Conservation (phyloP, 2,888 invertebrate species). For the Drosophila formosana region DNA sequence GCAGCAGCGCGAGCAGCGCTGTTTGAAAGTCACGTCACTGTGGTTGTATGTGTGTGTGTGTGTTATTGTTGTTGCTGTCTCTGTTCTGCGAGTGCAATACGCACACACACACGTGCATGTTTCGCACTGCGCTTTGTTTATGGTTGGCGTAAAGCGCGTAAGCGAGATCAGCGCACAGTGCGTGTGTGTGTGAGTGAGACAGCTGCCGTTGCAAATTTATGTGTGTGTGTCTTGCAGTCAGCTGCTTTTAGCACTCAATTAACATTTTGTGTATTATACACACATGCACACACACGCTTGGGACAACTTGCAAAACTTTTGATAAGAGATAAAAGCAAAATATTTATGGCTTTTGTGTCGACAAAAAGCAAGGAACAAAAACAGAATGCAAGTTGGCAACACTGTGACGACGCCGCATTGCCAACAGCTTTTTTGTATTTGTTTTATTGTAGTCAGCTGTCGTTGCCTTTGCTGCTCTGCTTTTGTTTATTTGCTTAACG, state of each 20-base stretch:
- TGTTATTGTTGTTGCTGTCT: constrained; percentile 28
- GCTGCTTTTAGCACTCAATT: constrained; percentile 60
- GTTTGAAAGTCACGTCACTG: constrained; percentile 65
- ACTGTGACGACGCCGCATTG: constrained; percentile 18
- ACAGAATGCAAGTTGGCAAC: constrained; percentile 32
- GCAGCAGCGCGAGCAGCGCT: constrained; percentile 38
- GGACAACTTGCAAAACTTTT: constrained; percentile 44
- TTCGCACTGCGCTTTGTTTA: constrained; percentile 53
- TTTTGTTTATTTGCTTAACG: not conserved
- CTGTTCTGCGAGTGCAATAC: constrained; percentile 59
- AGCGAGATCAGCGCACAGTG: constrained; percentile 16
- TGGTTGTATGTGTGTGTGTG: constrained; percentile 9
- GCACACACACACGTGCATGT: constrained; percentile 26
- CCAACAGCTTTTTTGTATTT: constrained; percentile 14
- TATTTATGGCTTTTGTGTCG: constrained; percentile 11
- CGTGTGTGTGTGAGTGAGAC: constrained; percentile 8
- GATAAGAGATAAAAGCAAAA: constrained; percentile 44
- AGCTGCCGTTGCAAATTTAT: constrained; percentile 18
- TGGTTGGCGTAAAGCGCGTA: constrained; percentile 45
- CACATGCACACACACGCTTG: not conserved
- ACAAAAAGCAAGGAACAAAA: constrained; percentile 11
- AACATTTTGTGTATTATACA: constrained; percentile 28
- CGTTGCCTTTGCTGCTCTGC: constrained; percentile 5
- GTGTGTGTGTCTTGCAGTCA: constrained; percentile 19
- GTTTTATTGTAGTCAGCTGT: constrained; percentile 38